phyloP scores from a whole-genome alignment of 2,113 vertebrate genomes.

The Oreochromis tanganicae region DNA sequence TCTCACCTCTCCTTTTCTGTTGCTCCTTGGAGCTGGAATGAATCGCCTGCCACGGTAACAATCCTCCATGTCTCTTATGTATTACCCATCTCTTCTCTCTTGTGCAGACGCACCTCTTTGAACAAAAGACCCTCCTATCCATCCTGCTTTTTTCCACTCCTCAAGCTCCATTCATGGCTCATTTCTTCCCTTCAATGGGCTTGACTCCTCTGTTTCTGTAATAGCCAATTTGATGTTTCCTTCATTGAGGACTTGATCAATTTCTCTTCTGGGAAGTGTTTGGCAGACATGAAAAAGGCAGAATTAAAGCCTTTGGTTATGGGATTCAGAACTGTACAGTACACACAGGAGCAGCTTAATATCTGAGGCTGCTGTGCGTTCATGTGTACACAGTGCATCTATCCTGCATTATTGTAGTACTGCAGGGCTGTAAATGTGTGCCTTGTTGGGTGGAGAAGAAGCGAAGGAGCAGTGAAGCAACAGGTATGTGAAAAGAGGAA shows the following conservation, averaged over 20 bases:
- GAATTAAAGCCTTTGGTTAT: slow-evolving; percentile 28
- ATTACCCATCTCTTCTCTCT: slow-evolving; percentile 59
- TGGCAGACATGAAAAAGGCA: slow-evolving; percentile 42
- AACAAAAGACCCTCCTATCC: slow-evolving; percentile 60
- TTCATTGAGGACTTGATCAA: slow-evolving; percentile 68
- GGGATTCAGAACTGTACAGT: slow-evolving; percentile 3
- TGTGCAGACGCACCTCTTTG: slow-evolving; percentile 49
- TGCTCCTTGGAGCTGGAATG: slow-evolving; percentile 51
- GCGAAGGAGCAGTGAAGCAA: not conserved
- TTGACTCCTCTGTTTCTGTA: slow-evolving; percentile 62
- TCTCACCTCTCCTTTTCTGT: slow-evolving; percentile 39
- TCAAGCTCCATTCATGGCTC: slow-evolving; percentile 59
- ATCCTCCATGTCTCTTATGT: slow-evolving; percentile 60
- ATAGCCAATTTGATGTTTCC: slow-evolving; percentile 69
- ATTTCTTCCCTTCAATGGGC: slow-evolving; percentile 64
- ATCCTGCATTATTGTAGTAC: not conserved
- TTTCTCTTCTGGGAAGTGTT: slow-evolving; percentile 49
- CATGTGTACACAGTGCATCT: not conserved
- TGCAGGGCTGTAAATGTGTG: not conserved
- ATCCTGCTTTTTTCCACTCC: slow-evolving; percentile 28
- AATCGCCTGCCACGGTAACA: slow-evolving; percentile 65
- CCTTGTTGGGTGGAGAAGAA: not conserved
- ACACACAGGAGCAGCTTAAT: not conserved
- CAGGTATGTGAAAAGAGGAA: not conserved
- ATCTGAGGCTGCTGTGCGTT: not conserved